Evolutionary conservation across 2,797 vertebrate genomes (phyloP), one percentile per base, ranked within the genome.

Genomic region (Enteromius thamalakanensis): DNA sequence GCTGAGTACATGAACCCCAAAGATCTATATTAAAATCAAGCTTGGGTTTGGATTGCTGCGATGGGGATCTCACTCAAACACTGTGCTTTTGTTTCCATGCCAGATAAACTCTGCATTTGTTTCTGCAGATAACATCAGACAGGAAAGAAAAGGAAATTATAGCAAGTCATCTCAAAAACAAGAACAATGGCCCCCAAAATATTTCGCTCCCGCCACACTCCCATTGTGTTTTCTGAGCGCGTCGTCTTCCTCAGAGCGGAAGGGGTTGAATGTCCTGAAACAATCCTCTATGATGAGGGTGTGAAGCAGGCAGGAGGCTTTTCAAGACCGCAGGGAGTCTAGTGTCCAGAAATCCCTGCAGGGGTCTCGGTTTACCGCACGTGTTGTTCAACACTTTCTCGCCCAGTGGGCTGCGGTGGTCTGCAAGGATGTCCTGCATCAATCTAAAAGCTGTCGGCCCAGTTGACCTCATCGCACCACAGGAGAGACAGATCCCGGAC

Each of bases 21-120:
- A 58, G 88, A 95, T 95, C 93, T 94, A 94, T 94, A 94, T 94
- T 94, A 94, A 94, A 94, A 94, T 94, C 93, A 92, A 85, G 90
- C 89, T 90, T 86, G 81, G 67, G 68, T 90, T 91, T 65, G 47
- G 88, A 85, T 76, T 78, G 82, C 79, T 88, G 85, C 82, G 92
- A 94, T 92, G 85, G 34, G 80, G 87, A 94, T 94, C 90, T 69
- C 84, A 79, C 87, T 89, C 86, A 84, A 86, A 86, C 76, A 87
- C 86, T 90, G 82, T 82, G 91, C 90, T 76, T 78, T 90, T 92
- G 91, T 92, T 89, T 90, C 90, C 85, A 75, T 34, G 47, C 87
- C 14, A 4, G 86, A 86, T 90, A 87, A 92, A 92, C 90, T 88
- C 21, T 32, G 87, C 88, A 76, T 92, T 92, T 91, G 89, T 89